These are phyloP conservation scores for Nothobranchius furzeri DNA, from an alignment of 2,113 vertebrate genomes.

Conservation along the genomic window DNA sequence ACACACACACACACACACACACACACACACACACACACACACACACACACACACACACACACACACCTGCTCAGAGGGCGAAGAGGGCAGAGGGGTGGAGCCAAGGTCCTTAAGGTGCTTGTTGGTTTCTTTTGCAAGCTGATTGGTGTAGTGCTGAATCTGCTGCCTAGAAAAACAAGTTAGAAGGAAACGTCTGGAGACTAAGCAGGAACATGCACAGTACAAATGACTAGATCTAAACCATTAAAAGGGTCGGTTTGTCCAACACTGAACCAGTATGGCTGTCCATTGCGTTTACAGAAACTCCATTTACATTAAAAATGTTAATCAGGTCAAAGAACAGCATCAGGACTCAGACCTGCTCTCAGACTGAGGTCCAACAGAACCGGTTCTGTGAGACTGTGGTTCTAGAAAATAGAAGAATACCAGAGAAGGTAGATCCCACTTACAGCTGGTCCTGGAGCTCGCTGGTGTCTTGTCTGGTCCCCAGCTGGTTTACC, in stretches of 20 bases:
- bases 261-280: no score
- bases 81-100: slow-evolving; percentile 82
- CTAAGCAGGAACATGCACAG: no score
- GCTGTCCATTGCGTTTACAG: no score
- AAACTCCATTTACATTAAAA: no score
- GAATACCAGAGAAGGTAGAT: no score
- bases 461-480: slow-evolving; percentile 90
- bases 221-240: no score
- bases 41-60: background rate
- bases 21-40: slow-evolving; percentile 6
- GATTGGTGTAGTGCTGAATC: slow-evolving; percentile 91
- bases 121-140: slow-evolving; percentile 95
- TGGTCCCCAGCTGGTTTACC: slow-evolving; percentile 93
- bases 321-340: no score
- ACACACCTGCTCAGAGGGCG: slow-evolving; percentile 89
- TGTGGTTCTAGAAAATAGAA: no score
- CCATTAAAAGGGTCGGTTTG: no score
- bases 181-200: background rate
- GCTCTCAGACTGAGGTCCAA: no score
- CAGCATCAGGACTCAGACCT: no score
- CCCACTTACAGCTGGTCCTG: slow-evolving; percentile 91
- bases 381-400: no score
- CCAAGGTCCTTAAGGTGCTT: slow-evolving; percentile 91
- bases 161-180: slow-evolving; percentile 83
- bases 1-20: slow-evolving; percentile 62